Evolutionary conservation across 2,888 invertebrate species (phyloP), one percentile per base, ranked within the genome.

Genomic region (Drosophila meridionalis): DNA sequence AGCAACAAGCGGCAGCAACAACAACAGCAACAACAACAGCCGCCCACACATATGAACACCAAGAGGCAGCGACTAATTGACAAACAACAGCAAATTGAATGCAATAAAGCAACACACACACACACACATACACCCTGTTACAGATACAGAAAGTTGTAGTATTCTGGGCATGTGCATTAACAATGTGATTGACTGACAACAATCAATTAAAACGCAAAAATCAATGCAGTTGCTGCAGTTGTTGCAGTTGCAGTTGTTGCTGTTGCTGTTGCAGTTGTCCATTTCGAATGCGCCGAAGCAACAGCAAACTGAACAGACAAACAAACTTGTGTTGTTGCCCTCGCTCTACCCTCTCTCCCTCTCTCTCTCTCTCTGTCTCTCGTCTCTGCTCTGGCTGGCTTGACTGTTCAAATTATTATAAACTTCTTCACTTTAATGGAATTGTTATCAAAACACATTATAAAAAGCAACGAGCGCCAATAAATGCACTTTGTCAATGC

Each of bases 401-500:
- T 79, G 81, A 73, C 86, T 76, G 78, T 86, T 86, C 78, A 88
- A 88, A 90, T 82, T 87, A 90, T 90, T 90, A 87, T 88, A 89
- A 87, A 90, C 91, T 91, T 88, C 89, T 91, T 89, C 90, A 83
- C 87, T 87, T 85, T 92, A 91, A 91, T 91, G 90, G 89, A 87
- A 90, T 91, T 90, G 90, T 91, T 91, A 90, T 91, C 92, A 89
- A 85, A 85, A 89, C 85, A 81, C 78, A 80, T 87, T 80, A 85
- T 79, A 89, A 84, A 77, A 83, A 80, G 71, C 80, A 83, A 72
- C 81, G 82, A 87, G 79, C 89, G 82, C 82, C 89, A 85, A 85
- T 85, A 84, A 90, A 83, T 89, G 90, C 91, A 92, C 91, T 91
- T 92, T 92, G 92, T 91, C 91, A 91, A 88, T 91, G 91, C 92